Percentiles rank a stretch among this genome's conserved stretches.
phyloP scores from a whole-genome alignment of 92 coral and sea anemone species.

The Montipora capitata region DNA sequence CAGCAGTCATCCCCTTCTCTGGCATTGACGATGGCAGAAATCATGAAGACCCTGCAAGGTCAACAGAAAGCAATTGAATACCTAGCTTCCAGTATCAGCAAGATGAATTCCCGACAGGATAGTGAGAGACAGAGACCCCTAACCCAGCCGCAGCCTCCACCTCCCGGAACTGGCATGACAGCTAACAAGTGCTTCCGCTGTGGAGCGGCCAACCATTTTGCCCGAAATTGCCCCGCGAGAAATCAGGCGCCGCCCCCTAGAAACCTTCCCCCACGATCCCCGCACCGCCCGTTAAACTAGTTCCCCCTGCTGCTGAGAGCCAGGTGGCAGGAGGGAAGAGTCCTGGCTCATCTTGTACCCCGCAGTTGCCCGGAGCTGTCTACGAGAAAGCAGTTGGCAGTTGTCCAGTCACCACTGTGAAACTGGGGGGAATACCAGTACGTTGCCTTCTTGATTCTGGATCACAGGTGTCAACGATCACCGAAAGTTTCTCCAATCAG shows the following conservation, averaged over 20 bases:
- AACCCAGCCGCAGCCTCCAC: neutral
- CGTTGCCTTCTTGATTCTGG: conserved; percentile 81
- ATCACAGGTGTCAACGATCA: conserved; percentile 76
- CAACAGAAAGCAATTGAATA: conserved; percentile 39
- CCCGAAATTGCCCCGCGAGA: conserved; percentile 38
- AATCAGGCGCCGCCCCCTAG: neutral
- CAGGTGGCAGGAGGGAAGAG: conserved; percentile 33
- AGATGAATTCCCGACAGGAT: neutral
- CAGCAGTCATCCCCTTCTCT: neutral
- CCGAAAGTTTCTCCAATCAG: conserved; percentile 68
- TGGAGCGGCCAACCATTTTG: conserved; percentile 17
- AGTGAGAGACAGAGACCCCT: too few species aligned
- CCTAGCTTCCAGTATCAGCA: neutral
- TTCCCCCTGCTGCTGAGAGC: conserved; percentile 57
- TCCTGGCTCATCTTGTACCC: conserved; percentile 32
- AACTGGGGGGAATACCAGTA: conserved; percentile 64
- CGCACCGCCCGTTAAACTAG: conserved; percentile 23
- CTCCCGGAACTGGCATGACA: too few species aligned
- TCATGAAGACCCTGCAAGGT: neutral
- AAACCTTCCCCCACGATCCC: neutral
- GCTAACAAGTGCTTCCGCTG: conserved; percentile 8
- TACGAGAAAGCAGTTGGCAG: conserved; percentile 44
- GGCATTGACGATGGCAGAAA: neutral
- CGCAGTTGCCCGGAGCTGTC: neutral
- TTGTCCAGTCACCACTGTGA: conserved; percentile 71